Base-by-base conservation (phyloP, 2,113 vertebrate genomes). In the Pomatorhinus ruficollis region DNA sequence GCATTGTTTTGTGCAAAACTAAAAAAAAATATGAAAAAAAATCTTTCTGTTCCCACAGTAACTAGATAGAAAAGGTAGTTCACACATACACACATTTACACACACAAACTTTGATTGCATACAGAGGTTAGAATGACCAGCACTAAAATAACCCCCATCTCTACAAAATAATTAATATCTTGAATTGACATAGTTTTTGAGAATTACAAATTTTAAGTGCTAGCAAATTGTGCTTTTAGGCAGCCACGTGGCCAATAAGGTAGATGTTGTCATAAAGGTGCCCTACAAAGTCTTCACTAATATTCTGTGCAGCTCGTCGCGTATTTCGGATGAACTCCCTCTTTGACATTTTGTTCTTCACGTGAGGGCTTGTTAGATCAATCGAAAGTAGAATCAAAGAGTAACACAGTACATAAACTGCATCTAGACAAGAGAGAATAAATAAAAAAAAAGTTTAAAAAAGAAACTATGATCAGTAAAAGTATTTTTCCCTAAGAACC, bases 341-440 rank as follows among this genome's bases (percentile, higher is more conserved):
- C 97, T 99, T 99, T 63, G 99, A 99, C 99, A 99, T 99, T 97
- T 99, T 99, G 98, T 99, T 99, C 98, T 99, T 99, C 96, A 99
- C 99, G 4, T 99, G 99, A 75, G 99, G 99, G 90, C 99, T 99
- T 96, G 98, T 99, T 96, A 99, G 99, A 96, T 99, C 99, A 87
- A 99, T 99, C 92, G 99, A 99, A 96, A 99, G 99, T 80, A 99
- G 98, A 96, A 99, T 99, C 95, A 99, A 97, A 92, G 99, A 99
- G 98, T 99, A 99, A 98, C 99, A 99, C 93, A 99, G 98, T 84
- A 99, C 99, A 65, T 99, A 99, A 75, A 99, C 99, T 45, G 99
- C 99, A 97, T 99, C 99, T 99, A 97, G 83, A 96, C 33, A 83
- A 85, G 86, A 96, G 92, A 93, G 30, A 95, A 94, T 78, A 60